A percentile compares a stretch with the other conserved stretches of the same genome.
These are phyloP conservation scores for Tauraco erythrolophus DNA, from an alignment of 2,113 vertebrate genomes.

Conservation along the genomic window DNA sequence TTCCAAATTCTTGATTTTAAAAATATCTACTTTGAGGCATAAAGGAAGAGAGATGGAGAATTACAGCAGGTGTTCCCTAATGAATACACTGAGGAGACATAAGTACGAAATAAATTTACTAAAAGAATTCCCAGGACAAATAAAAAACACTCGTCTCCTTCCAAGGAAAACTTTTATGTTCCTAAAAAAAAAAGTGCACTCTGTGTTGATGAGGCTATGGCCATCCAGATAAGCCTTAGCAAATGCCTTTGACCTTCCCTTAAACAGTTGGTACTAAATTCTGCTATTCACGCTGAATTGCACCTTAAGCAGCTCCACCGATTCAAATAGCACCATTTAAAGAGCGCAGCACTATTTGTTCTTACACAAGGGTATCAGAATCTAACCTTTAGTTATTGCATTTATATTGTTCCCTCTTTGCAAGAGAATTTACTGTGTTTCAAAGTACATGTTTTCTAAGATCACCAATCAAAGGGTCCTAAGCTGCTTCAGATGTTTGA, in stretches of 20 bases:
- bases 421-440: not conserved
- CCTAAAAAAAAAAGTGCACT: not conserved
- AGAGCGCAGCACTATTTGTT: not conserved
- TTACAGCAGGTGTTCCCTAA: not conserved
- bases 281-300: not conserved
- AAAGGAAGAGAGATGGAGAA: not conserved
- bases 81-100: not conserved
- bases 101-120: not conserved
- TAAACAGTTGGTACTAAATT: not conserved
- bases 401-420: not conserved
- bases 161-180: not conserved
- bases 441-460: not conserved
- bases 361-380: not conserved
- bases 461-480: constrained; percentile 11
- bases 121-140: not conserved
- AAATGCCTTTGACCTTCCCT: not conserved
- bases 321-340: not conserved
- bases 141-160: not conserved
- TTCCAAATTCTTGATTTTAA: not conserved
- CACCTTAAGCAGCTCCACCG: not conserved
- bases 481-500: not conserved
- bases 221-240: not conserved
- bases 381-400: not conserved
- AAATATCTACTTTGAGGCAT: not conserved
- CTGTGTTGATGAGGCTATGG: not conserved